Evolutionary conservation across 35 echinoderm and acorn worm species (phyloP), one percentile per base, ranked within the genome.

Genomic region (Strongylocentrotus purpuratus): DNA sequence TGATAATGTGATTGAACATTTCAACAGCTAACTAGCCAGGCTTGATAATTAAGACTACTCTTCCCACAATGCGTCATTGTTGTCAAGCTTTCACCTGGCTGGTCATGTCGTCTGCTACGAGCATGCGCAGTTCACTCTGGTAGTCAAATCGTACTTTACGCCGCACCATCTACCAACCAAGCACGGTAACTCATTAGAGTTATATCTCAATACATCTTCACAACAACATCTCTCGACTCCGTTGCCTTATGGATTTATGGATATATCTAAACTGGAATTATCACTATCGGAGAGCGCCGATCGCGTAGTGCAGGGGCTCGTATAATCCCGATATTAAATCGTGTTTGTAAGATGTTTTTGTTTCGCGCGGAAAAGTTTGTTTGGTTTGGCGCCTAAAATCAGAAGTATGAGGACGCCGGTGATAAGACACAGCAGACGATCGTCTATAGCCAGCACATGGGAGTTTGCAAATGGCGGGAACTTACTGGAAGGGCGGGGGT

Each of bases 261-360:
- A 86, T 94, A 85, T 94, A 94, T 94, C 61, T 45, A 94, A 86
- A 94, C 31, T 35, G 94, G 60, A 94, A 94, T 71, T 86, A 94
- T 45, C 94, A 94, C 33, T 31, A 22, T 41, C 87, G 25, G 33
- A 28, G 17, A 89, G 25, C 22, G n/a, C 65, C 28, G 65, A 28
- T 28, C 22, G 65, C 65, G 22, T n/a, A 78, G 65, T 78, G 65
- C 65, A 78, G 5, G 65, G 22, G 28, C 65, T 78, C 22, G 65
- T 78, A 28, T 78, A 78, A 78, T 78, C 65, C 65, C 65, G 5
- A 18, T 78, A 78, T 78, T n/a, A 78, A 78, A 78, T 28, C 65
- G 22, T n/a, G 25, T 78, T 22, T 78, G 22, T 78, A 78, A 78
- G 22, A 78, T 78, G 65, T 18, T 25, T 89, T 46, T 89, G 87